These are phyloP conservation scores for Chiroxiphia lanceolata DNA, from an alignment of 2,797 vertebrate genomes.

Conservation along the genomic window DNA sequence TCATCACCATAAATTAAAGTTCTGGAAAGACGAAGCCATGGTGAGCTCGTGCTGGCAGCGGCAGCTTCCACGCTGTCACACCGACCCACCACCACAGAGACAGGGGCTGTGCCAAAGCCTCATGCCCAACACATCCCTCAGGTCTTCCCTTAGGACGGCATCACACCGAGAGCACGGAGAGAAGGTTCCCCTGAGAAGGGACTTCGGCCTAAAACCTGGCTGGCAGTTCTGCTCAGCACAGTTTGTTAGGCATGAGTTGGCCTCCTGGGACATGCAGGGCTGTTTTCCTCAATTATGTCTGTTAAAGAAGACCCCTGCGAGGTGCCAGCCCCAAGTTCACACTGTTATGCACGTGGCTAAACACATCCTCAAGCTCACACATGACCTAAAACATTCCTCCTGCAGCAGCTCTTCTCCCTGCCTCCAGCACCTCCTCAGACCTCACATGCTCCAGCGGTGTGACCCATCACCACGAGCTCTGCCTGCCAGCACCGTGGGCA, in stretches of 20 bases:
- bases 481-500: background rate
- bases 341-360: background rate
- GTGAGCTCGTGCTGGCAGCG: rapidly evolving
- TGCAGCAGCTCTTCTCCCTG: background rate
- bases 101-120: background rate
- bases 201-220: background rate
- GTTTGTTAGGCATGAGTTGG: background rate
- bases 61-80: background rate
- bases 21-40: background rate
- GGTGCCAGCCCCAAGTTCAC: background rate
- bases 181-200: background rate
- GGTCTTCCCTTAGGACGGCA: background rate
- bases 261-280: background rate
- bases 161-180: background rate
- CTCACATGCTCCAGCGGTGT: rapidly evolving
- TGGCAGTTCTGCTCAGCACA: background rate
- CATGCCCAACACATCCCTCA: rapidly evolving
- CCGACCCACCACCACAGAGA: rapidly evolving
- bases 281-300: background rate
- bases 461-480: background rate
- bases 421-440: background rate
- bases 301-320: background rate
- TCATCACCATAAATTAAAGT: background rate
- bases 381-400: rapidly evolving
- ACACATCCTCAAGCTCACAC: background rate